Conservation (phyloP, 2,888 invertebrate species). For the Acrobasis repandana region DNA sequence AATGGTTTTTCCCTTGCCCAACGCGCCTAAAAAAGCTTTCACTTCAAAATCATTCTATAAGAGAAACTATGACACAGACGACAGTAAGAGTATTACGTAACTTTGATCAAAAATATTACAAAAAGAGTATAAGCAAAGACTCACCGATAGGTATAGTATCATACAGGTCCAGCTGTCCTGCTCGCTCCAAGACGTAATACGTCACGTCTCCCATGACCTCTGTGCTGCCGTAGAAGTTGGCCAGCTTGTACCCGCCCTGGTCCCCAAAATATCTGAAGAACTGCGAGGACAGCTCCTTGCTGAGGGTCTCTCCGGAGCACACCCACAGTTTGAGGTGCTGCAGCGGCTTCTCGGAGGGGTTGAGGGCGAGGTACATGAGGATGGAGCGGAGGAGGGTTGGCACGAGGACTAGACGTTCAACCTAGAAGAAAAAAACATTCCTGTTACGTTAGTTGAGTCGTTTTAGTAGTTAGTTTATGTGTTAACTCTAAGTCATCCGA, state of each 20-base stretch:
- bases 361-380: slow-evolving; percentile 87
- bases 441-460: background rate
- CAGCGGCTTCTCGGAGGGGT: slow-evolving; percentile 81
- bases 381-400: slow-evolving; percentile 92
- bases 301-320: slow-evolving; percentile 93
- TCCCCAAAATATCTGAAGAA: slow-evolving; percentile 90
- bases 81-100: too few species aligned
- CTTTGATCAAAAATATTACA: too few species aligned
- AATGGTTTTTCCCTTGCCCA: too few species aligned
- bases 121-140: slow-evolving; percentile 32
- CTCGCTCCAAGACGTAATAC: slow-evolving; percentile 85
- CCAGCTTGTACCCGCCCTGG: slow-evolving; percentile 84
- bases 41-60: too few species aligned
- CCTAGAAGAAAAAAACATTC: slow-evolving; percentile 59
- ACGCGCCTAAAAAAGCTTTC: too few species aligned
- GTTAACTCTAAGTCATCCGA: too few species aligned
- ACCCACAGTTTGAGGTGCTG: slow-evolving; percentile 89
- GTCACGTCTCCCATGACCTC: slow-evolving; percentile 97
- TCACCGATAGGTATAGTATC: slow-evolving; percentile 92
- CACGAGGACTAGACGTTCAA: slow-evolving; percentile 91
- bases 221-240: slow-evolving; percentile 96
- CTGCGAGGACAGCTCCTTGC: slow-evolving; percentile 86
- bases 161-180: slow-evolving; percentile 82
- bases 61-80: too few species aligned
- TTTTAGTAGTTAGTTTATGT: background rate